A percentile compares a stretch with the other conserved stretches of the same genome.
phyloP scores from a whole-genome alignment of 2,888 invertebrate species.

The Sarcophaga carnaria region DNA sequence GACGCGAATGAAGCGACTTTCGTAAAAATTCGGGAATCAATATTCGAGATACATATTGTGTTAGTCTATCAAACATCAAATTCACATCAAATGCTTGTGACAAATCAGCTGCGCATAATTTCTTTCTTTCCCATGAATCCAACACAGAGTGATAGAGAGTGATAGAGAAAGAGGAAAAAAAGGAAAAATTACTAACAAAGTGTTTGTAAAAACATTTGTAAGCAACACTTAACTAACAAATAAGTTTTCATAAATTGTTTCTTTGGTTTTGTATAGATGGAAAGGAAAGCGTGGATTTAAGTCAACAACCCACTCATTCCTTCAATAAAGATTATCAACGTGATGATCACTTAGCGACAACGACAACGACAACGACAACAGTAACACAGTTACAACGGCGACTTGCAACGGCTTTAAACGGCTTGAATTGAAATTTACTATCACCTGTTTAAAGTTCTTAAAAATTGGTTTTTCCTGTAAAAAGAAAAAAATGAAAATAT shows the following conservation, averaged over 20 bases:
- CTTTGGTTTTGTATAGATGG: conserved; percentile 30
- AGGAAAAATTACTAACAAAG: conserved; percentile 35
- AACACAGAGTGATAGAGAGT: background rate
- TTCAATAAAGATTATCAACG: conserved; percentile 59
- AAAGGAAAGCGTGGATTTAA: conserved; percentile 24
- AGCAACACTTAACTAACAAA: conserved; percentile 65
- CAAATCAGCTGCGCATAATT: conserved; percentile 31
- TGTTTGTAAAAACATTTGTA: conserved; percentile 68
- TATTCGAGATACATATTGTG: too few relatives aligned
- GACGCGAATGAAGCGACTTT: too few relatives aligned
- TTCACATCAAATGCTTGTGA: conserved; percentile 12
- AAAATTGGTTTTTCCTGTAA: background rate
- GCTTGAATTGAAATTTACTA: conserved; percentile 27
- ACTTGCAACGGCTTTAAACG: background rate
- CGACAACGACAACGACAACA: background rate
- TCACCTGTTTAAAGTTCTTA: conserved; percentile 57
- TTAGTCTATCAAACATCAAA: too few relatives aligned
- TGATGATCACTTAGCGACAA: conserved; percentile 36
- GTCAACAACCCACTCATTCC: conserved; percentile 50
- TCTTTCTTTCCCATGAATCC: conserved; percentile 1
- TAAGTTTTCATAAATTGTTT: conserved; percentile 59
- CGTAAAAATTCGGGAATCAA: too few relatives aligned
- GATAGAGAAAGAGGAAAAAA: background rate
- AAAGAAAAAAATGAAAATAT: background rate
- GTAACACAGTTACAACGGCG: conserved; percentile 5